phyloP scores from a whole-genome alignment of 2,888 invertebrate species.

The Phengaris arion region DNA sequence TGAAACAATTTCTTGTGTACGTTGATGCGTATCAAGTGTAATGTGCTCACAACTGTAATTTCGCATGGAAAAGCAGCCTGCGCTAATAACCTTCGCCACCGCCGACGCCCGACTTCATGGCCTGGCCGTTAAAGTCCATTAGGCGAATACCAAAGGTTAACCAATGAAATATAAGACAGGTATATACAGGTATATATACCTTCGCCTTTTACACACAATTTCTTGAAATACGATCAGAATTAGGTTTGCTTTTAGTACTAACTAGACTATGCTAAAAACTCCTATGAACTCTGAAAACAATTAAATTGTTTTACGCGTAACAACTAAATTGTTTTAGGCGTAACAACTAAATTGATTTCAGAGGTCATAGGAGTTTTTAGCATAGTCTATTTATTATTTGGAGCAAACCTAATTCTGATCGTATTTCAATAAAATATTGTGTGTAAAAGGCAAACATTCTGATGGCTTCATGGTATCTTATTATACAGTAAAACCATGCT shows the following conservation, averaged over 20 bases:
- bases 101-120: background rate
- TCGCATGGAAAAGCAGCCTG: background rate
- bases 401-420: too few relatives aligned
- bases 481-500: too few relatives aligned
- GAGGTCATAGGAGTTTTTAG: too few relatives aligned
- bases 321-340: too few relatives aligned
- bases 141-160: constrained; percentile 15
- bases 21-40: too few relatives aligned
- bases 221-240: background rate
- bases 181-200: background rate
- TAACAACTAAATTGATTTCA: too few relatives aligned
- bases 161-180: constrained; percentile 7
- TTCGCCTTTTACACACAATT: background rate
- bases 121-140: background rate
- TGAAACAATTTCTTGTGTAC: too few relatives aligned
- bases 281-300: background rate
- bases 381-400: too few relatives aligned
- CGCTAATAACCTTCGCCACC: background rate
- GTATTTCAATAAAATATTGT: too few relatives aligned
- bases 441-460: background rate
- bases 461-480: background rate
- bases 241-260: background rate
- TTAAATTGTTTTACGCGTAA: too few relatives aligned
- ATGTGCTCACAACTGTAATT: background rate
- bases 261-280: background rate